phyloP scores from a whole-genome alignment of 2,888 invertebrate genomes.

The Xestoiulus laeticollis region DNA sequence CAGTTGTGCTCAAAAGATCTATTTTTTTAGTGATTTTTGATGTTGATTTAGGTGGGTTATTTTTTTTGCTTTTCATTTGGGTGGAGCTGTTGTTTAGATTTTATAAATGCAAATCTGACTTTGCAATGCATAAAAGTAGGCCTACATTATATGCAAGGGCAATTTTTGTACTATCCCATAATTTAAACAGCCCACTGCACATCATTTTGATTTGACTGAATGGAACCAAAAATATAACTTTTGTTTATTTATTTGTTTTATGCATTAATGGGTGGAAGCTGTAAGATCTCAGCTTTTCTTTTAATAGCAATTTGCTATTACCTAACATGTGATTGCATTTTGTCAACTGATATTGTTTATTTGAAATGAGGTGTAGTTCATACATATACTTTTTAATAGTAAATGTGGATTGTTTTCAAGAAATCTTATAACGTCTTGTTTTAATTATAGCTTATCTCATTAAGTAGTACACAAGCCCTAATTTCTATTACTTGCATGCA shows the following conservation, averaged over 20 bases:
- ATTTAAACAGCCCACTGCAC: not conserved
- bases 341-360: not conserved
- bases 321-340: not conserved
- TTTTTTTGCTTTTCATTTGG: constrained; percentile 29
- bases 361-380: not conserved
- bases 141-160: constrained; percentile 16
- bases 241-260: not conserved
- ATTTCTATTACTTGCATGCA: not conserved
- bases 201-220: not conserved
- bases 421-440: not conserved
- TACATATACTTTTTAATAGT: not conserved
- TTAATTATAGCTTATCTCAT: not conserved
- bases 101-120: not conserved
- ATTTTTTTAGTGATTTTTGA: not conserved
- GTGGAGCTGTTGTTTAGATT: constrained; percentile 8
- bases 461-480: not conserved
- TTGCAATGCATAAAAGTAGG: not conserved
- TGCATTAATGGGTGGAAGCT: not conserved
- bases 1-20: constrained; percentile 22
- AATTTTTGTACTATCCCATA: not conserved
- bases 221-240: not conserved
- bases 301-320: too few relatives aligned
- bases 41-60: constrained; percentile 35
- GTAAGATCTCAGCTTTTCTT: too few relatives aligned
- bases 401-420: not conserved